phyloP scores from a whole-genome alignment of 92 coral and sea anemone genomes.

The Phenganax subtilis region DNA sequence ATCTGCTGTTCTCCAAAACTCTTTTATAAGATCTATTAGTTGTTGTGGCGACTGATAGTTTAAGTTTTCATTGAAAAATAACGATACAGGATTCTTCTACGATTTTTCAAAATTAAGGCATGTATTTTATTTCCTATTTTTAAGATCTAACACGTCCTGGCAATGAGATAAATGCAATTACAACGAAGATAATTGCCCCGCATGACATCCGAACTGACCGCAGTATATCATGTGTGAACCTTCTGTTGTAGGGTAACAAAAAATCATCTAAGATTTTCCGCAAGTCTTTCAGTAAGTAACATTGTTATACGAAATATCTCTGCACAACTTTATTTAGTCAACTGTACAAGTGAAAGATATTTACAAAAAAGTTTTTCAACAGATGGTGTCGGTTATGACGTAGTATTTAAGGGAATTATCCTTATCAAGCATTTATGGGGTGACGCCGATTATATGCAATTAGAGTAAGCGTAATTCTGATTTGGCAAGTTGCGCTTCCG shows the following conservation, averaged over 20 bases:
- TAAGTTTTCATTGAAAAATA: too few species aligned
- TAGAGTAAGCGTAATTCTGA: not conserved
- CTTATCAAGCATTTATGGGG: constrained; percentile 7
- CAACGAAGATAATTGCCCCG: not conserved
- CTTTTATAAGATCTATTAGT: too few species aligned
- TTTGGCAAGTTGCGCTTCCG: not conserved
- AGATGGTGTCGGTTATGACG: constrained; percentile 12
- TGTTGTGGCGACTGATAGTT: too few species aligned
- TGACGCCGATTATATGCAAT: not conserved
- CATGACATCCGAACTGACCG: constrained; percentile 9
- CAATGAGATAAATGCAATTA: not conserved
- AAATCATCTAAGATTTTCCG: not conserved
- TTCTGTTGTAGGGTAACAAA: not conserved
- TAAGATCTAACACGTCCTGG: not conserved
- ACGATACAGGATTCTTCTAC: too few species aligned
- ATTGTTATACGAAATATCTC: not conserved
- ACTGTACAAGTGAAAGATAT: not conserved
- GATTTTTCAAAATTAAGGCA: too few species aligned
- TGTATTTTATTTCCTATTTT: not conserved
- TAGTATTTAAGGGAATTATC: not conserved
- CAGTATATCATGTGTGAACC: not conserved
- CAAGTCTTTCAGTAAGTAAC: not conserved
- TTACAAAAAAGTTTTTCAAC: not conserved
- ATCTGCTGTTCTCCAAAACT: too few species aligned
- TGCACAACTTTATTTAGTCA: not conserved